Conservation (phyloP, 1,140 invertebrate species). For the Drosophila varians region DNA sequence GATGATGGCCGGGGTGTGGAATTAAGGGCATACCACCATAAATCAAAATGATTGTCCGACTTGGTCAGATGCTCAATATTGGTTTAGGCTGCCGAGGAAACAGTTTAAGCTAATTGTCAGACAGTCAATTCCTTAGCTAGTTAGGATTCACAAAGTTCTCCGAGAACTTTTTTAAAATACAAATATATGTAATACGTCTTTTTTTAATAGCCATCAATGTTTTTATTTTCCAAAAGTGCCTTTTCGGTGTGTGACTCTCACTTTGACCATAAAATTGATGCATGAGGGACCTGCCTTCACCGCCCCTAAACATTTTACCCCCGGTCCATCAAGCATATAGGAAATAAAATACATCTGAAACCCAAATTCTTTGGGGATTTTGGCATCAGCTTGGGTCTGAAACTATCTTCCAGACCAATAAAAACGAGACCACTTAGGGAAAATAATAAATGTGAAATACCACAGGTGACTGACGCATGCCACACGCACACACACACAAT, state of each 20-base stretch:
- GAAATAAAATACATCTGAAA: conserved; percentile 33
- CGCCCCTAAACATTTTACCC: conserved; percentile 1
- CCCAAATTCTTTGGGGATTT: conserved; percentile 43
- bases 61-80: conserved; percentile 27
- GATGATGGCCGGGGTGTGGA: neutral
- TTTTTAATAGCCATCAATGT: neutral
- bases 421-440: conserved; percentile 56
- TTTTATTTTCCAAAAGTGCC: no score
- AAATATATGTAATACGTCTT: neutral
- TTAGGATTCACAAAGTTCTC: no score
- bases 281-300: neutral
- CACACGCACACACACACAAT: conserved; percentile 43
- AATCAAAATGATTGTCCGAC: conserved; percentile 38
- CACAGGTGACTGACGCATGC: conserved; percentile 76
- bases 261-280: neutral
- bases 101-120: conserved; percentile 48
- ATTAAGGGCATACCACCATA: conserved; percentile 11
- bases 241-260: neutral
- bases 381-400: conserved; percentile 29
- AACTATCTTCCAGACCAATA: conserved; percentile 65
- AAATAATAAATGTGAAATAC: conserved; percentile 59
- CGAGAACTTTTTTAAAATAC: no score
- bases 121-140: neutral
- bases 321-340: conserved; percentile 24
- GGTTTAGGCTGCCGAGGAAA: conserved; percentile 22